Percentiles rank a stretch among this genome's conserved stretches.
These are phyloP conservation scores for Dryocosmus kuriphilus DNA, from an alignment of 2,888 invertebrate genomes.

Conservation along the genomic window DNA sequence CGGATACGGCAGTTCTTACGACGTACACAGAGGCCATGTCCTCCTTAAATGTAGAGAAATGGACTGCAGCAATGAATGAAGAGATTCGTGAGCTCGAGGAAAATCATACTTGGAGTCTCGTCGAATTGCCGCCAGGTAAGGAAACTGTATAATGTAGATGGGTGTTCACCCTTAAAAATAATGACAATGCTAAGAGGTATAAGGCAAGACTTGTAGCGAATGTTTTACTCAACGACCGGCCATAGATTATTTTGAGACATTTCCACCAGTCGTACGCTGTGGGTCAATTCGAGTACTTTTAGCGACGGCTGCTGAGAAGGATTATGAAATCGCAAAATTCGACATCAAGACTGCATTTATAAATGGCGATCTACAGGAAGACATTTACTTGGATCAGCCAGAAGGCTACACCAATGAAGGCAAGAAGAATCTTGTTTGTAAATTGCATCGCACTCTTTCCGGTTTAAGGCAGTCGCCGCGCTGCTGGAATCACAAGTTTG, in stretches of 20 bases:
- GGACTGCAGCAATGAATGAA: constrained; percentile 52
- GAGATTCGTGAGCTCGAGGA: constrained; percentile 56
- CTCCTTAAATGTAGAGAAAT: background rate
- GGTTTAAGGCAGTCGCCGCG: constrained; percentile 52
- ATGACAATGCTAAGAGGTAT: constrained; percentile 44
- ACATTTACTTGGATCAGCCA: constrained; percentile 55
- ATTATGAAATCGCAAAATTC: no score
- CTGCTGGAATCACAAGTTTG: constrained; percentile 43
- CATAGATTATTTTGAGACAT: constrained; percentile 61
- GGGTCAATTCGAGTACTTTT: constrained; percentile 58
- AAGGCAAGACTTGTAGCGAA: constrained; percentile 62
- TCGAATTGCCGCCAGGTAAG: constrained; percentile 24
- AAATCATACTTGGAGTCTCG: constrained; percentile 60
- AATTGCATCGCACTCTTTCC: constrained; percentile 52
- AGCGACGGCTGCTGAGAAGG: constrained; percentile 48
- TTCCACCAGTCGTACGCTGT: constrained; percentile 61
- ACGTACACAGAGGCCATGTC: no score
- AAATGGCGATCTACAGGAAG: no score
- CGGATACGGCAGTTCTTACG: no score
- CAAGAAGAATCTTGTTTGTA: constrained; percentile 48
- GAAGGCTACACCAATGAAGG: constrained; percentile 47
- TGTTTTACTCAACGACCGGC: constrained; percentile 61
- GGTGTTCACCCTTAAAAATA: no score
- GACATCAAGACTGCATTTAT: no score
- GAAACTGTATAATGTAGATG: no score